Base-by-base conservation (phyloP, 2,888 invertebrate species). In the Cancer borealis region DNA sequence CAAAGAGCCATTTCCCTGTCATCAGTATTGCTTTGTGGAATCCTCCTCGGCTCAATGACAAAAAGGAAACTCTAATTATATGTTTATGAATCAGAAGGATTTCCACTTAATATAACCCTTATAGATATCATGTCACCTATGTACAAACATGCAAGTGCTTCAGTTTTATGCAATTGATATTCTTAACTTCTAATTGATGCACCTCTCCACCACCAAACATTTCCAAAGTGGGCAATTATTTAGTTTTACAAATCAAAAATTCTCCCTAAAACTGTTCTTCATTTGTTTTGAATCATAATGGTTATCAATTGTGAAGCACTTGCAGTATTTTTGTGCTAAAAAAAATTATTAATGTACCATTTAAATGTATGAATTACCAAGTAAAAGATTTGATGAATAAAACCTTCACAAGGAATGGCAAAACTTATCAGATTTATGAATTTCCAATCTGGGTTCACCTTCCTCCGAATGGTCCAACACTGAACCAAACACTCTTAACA, bases 11-110 rank as follows among this genome's bases (percentile, higher is more conserved):
- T 88, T 92, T 92, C 92, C 92, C 92, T 92, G 92, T 92, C 92
- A 54, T 88, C 54, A 92, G 88, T 92, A 92, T 92, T 92, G 92
- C 92, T 92, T 60, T 88, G 92, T 92, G 92, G 92, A 92, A 92
- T 60, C 92, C 87, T 92, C 54, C 60, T 54, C 88, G 10, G 87
- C 26, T 49, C 30, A 30, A 30, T 30, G 39, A 84, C 84, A 39
- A 3, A 30, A 84, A 39, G 84, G 30, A 84, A 4, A 84, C 84
- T 14, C 8, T 30, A 88, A 39, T 91, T 91, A 45, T 46, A 91
- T n/a, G 73, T 91, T 17, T 79, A 47, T 79, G n/a, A 73, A 60
- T 46, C 26, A 88, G 88, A 88, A 88, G 92, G 92, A 92, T 92
- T 30, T 92, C 92, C 92, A 92, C 88, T 26, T 92, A 88, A 88